Evolutionary conservation across 2,797 vertebrate genomes (phyloP).

Genomic region (Chrosomus eos): DNA sequence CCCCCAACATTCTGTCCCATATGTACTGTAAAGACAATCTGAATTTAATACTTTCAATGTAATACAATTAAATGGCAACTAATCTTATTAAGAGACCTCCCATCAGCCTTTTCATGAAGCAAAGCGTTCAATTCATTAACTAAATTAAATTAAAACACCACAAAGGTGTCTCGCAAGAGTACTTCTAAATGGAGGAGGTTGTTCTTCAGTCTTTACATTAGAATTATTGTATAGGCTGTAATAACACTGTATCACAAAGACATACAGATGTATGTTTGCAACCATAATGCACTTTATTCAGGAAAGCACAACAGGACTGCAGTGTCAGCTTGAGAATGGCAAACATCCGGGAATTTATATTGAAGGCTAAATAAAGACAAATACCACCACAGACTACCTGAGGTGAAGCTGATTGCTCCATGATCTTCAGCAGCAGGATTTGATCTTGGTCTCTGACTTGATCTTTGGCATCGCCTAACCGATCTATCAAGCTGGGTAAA

Average conservation of each 20-base stretch:
- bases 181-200: neutral
- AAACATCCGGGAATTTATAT: neutral
- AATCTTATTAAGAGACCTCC: slow-evolving; percentile 39
- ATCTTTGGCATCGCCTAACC: slow-evolving; percentile 95
- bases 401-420: slow-evolving; percentile 91
- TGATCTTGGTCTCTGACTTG: slow-evolving; percentile 97
- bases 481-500: slow-evolving; percentile 94
- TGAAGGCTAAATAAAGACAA: neutral
- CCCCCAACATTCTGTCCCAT: slow-evolving; percentile 97
- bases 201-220: slow-evolving; percentile 3
- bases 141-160: slow-evolving; percentile 33
- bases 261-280: neutral
- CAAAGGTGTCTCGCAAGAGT: neutral
- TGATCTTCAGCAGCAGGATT: slow-evolving; percentile 92
- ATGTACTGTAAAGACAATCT: slow-evolving; percentile 81
- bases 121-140: slow-evolving; percentile 18
- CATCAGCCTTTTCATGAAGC: neutral
- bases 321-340: neutral
- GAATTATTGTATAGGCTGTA: neutral
- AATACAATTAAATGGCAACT: slow-evolving; percentile 19
- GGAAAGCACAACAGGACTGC: neutral
- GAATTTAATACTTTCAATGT: neutral
- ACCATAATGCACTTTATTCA: neutral
- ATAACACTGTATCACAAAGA: neutral
- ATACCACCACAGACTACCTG: slow-evolving; percentile 81